Base-by-base conservation (phyloP, 2,888 invertebrate species). In the Tiliacea citrago region DNA sequence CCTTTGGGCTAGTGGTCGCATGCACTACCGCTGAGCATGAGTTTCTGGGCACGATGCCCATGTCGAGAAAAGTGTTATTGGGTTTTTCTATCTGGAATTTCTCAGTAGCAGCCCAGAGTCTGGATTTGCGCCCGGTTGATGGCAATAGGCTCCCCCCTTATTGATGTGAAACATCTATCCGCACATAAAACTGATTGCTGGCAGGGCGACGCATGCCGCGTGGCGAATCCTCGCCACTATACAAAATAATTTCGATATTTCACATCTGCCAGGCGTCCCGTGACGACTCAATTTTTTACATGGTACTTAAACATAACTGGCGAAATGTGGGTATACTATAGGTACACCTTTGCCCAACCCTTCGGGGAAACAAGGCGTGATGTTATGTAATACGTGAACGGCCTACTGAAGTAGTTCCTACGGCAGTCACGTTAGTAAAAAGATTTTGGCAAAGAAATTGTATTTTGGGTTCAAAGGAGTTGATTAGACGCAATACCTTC, bases 401-500 rank as follows among this genome's bases (percentile, higher is more conserved):
- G 3, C 7, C 18, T 35, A 42, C 9, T 58, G 9, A n/a, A 63
- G 21, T 21, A 3, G 18, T 49, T 68, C 12, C 12, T 21, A 62
- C 57, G 42, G 10, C 13, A 47, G 53, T 76, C 76, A 79, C 61
- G 55, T 73, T 18, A 24, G 9, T 42, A 7, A 13, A 72, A 79
- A 42, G 61, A 1, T 73, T 76, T 57, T 24, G 12, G 13, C 13
- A 21, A 58, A 45, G 24, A 55, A 62, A 62, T 45, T 24, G 7
- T 42, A 35, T 49, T 76, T 79, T 42, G 16, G 21, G n/a, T 61
- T 79, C 79, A 61, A 76, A 61, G 39, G 51, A 9, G 49, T 42
- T 76, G 61, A 79, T 79, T 76, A 18, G 47, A 61, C 61, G 18
- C 12, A n/a, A 35, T 13, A 47, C 16, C 21, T 29, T 12, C 35